Evolutionary conservation across 2,888 invertebrate species (phyloP), one percentile per base, ranked within the genome.

Genomic region (Griposia aprilina): DNA sequence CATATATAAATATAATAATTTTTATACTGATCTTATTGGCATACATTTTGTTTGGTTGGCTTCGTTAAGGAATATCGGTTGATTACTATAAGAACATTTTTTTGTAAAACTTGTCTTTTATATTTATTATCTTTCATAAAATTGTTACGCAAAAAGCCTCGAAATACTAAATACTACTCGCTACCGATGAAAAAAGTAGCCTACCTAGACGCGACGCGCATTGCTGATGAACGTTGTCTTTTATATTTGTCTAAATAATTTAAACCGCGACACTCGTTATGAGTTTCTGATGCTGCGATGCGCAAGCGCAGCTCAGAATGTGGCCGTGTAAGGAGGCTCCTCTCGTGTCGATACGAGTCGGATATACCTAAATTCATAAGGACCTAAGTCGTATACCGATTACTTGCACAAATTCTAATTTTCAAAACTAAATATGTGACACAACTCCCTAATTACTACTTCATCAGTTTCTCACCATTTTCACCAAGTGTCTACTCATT

Each of bases 111-210:
- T 89, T 93, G 93, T 94, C 91, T 95, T 93, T 94, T 91, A 87
- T 67, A 71, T 65, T 74, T 50, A 87, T 87, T 90, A 89, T 90
- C 83, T 87, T 89, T 91, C 82, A 91, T 90, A 89, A 89, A 91
- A 92, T 91, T 89, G 84, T 88, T 91, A 92, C 78, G 88, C 80
- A 91, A 93, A 94, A 95, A 95, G 95, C 96, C 94, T 96, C 95
- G 79, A 94, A 92, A 93, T 92, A 93, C 94, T 94, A 94, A 91
- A 89, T 91, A 91, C 91, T 94, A 94, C 86, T 82, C 84, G 83
- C 92, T 94, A 94, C 88, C 80, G 80, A 79, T 83, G 77, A 76
- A 89, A 2, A 74, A 78, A 67, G 55, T 83, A 82, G 70, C 81
- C 74, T 82, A 83, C 84, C 55, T 59, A 72, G 81, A 83, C 74